These are phyloP conservation scores for Neodiprion lecontei DNA, from an alignment of 1,140 invertebrate species.

Conservation along the genomic window DNA sequence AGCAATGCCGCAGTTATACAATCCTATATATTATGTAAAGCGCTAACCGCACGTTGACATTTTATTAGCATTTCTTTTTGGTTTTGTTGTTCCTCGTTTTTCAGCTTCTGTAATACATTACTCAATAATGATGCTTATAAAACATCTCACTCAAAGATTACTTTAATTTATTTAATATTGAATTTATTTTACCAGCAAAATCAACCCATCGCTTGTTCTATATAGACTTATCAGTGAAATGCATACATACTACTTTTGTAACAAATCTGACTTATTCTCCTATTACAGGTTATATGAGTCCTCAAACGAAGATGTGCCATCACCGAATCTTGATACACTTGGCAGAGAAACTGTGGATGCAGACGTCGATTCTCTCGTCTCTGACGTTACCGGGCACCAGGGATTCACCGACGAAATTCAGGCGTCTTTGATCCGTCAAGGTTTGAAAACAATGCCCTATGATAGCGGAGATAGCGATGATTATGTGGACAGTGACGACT, in stretches of 20 bases:
- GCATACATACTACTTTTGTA: too few relatives aligned
- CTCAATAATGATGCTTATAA: too few relatives aligned
- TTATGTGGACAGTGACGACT: constrained; percentile 60
- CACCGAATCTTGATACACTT: constrained; percentile 49
- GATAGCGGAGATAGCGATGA: constrained; percentile 59
- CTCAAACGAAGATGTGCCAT: constrained; percentile 47
- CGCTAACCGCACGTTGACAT: background rate
- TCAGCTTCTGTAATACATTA: too few relatives aligned
- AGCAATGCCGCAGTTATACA: background rate
- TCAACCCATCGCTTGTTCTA: background rate
- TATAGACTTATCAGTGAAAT: background rate
- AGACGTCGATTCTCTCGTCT: background rate
- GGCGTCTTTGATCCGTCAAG: background rate
- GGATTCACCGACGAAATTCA: too few relatives aligned
- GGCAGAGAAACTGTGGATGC: constrained; percentile 44
- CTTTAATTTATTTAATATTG: background rate
- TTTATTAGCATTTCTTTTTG: background rate
- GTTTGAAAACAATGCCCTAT: constrained; percentile 45
- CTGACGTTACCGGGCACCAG: too few relatives aligned
- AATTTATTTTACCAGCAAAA: background rate
- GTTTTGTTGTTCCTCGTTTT: background rate
- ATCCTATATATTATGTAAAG: background rate
- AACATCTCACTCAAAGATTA: background rate
- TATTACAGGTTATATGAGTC: constrained; percentile 48
- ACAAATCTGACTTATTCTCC: too few relatives aligned